A percentile compares a stretch with the other conserved stretches of the same genome.
Conservation (phyloP, 2,113 vertebrate species). For the Paramisgurnus dabryanus region DNA sequence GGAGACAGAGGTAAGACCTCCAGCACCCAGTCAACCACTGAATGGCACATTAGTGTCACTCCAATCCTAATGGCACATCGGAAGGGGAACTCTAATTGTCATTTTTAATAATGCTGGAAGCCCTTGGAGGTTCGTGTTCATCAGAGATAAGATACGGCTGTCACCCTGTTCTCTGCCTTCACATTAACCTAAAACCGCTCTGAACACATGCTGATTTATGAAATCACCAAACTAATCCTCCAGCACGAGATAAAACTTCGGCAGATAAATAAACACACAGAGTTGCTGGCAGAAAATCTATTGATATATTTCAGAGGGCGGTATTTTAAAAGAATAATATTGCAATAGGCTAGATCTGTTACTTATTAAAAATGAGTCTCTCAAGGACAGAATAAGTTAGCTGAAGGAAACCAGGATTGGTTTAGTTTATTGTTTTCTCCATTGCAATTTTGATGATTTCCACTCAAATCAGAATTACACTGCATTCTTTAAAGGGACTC, state of each 20-base stretch:
- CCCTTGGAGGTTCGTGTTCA: slow-evolving; percentile 30
- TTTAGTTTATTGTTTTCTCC: no score
- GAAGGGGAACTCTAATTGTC: slow-evolving; percentile 47
- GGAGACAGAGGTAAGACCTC: slow-evolving; percentile 28
- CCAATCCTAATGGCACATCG: slow-evolving; percentile 48
- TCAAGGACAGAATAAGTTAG: slow-evolving; percentile 16
- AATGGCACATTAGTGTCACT: slow-evolving; percentile 51
- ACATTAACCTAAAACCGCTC: slow-evolving; percentile 12
- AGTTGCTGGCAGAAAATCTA: not conserved
- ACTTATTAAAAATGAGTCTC: slow-evolving; percentile 1
- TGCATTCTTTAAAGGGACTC: no score
- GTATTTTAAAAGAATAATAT: not conserved
- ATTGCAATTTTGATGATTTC: no score
- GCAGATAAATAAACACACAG: not conserved
- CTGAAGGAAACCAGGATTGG: slow-evolving; percentile 38
- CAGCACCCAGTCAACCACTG: slow-evolving; percentile 23
- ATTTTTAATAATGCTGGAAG: slow-evolving; percentile 46
- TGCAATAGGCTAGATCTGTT: not conserved
- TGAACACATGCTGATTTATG: not conserved
- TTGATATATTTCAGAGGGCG: not conserved
- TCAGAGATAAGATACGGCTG: slow-evolving; percentile 38
- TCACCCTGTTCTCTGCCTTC: slow-evolving; percentile 5
- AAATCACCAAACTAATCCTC: not conserved
- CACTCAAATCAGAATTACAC: slow-evolving; percentile 16
- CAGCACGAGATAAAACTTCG: not conserved